Conservation (phyloP, 2,113 vertebrate genomes). For the Alligator sinensis region DNA sequence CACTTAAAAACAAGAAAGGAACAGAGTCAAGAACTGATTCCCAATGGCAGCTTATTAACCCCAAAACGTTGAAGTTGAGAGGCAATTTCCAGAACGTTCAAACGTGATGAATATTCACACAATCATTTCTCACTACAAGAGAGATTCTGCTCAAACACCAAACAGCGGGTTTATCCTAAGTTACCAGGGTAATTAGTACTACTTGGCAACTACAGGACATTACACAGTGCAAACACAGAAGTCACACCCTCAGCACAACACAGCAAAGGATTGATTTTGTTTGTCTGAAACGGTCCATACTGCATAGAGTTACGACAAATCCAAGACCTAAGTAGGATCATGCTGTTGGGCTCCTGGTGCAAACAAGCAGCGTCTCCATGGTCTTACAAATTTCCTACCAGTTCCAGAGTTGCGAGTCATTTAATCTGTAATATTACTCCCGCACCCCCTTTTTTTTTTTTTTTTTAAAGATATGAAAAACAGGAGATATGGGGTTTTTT, state of each 20-base stretch:
- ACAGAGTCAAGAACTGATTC: neutral
- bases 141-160: neutral
- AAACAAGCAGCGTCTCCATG: neutral
- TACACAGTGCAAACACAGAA: neutral
- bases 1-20: neutral
- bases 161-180: neutral
- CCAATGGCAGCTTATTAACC: rapidly evolving
- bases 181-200: neutral
- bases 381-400: neutral
- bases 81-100: neutral
- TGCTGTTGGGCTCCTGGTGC: neutral
- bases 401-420: neutral
- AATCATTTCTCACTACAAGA: neutral
- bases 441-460: neutral
- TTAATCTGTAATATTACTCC: neutral
- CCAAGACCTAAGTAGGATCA: neutral
- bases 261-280: rapidly evolving
- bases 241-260: neutral
- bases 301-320: neutral
- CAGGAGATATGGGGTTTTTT: rapidly evolving
- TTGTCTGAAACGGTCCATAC: neutral
- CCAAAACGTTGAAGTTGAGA: neutral
- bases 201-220: neutral
- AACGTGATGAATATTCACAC: neutral
- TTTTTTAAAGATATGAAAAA: neutral